Base-by-base conservation (phyloP, 2,113 vertebrate species). In the Lophochroa leadbeateri region DNA sequence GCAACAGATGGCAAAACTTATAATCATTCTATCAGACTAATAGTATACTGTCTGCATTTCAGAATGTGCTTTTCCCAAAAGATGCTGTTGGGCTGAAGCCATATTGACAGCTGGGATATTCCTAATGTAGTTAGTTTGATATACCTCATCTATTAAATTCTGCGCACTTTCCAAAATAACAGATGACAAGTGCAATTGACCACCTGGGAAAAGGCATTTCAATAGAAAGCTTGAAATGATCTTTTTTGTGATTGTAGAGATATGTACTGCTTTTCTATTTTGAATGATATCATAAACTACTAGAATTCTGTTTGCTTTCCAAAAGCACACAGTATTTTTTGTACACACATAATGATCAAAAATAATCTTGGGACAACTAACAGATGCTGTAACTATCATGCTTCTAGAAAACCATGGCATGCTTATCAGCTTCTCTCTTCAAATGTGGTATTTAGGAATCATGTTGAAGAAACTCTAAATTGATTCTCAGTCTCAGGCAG, bases 71-170 rank as follows among this genome's bases (percentile, higher is more conserved):
- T 98, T 98, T 98, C 97, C 97, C 97, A 94, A 97, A 98, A 98
- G 97, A 98, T 95, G 77, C 74, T 97, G 64, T 95, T 98, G 98
- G 98, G 96, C 58, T 87, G 69, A 97, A 97, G 98, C 98, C 98
- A 98, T 97, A 96, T 93, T 98, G 98, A 98, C 98, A 98, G 97
- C 97, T 98, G 98, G 97, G 97, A 90, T 96, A 65, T 96, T 98
- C 96, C 90, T 98, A 98, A 98, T 94, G 91, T 95, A 98, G 97
- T 98, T 98, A 98, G 96, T 97, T 97, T 98, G 97, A 98, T 98
- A 98, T 98, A 98, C 97, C 97, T 98, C 98, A 98, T 98, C 97
- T 98, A 98, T 98, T 98, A 98, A 98, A 97, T 98, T 92, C 93
- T 97, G 96, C 96, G 92, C 84, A 78, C 97, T 97, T 97, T 98